These are phyloP conservation scores for Thryonomys swinderianus DNA, from an alignment of 2,113 vertebrate species.

Conservation along the genomic window DNA sequence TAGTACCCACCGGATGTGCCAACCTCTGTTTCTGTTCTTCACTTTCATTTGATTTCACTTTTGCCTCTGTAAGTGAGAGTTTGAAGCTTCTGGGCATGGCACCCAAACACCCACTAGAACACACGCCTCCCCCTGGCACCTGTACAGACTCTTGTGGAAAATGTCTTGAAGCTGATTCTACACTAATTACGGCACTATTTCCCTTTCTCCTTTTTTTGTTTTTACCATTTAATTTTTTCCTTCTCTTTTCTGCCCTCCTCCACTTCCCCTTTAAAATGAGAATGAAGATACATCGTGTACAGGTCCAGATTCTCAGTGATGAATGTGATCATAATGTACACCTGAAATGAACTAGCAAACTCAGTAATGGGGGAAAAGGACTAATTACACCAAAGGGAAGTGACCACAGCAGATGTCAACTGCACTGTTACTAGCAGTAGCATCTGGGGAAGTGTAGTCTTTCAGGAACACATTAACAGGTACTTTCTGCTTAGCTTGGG, in stretches of 20 bases:
- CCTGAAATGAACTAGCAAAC: too few species aligned
- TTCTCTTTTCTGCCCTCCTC: too few species aligned
- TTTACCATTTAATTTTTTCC: too few species aligned
- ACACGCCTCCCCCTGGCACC: background rate
- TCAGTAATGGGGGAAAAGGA: background rate
- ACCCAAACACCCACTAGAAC: background rate
- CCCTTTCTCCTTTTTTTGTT: too few species aligned
- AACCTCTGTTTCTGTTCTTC: background rate
- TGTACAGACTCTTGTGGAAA: background rate
- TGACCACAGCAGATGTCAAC: background rate
- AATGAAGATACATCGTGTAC: too few species aligned
- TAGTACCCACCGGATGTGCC: background rate
- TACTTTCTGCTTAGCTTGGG: background rate
- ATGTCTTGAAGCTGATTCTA: background rate
- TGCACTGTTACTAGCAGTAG: background rate
- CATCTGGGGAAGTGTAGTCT: background rate
- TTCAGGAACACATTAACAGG: background rate
- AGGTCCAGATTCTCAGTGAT: too few species aligned
- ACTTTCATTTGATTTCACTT: background rate
- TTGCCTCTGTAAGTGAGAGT: background rate
- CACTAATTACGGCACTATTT: background rate
- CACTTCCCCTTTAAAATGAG: too few species aligned
- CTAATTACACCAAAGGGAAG: background rate
- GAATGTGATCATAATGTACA: too few species aligned
- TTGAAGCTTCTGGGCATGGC: background rate